phyloP scores from a whole-genome alignment of 2,888 invertebrate species.

The Palloptera scutellata region DNA sequence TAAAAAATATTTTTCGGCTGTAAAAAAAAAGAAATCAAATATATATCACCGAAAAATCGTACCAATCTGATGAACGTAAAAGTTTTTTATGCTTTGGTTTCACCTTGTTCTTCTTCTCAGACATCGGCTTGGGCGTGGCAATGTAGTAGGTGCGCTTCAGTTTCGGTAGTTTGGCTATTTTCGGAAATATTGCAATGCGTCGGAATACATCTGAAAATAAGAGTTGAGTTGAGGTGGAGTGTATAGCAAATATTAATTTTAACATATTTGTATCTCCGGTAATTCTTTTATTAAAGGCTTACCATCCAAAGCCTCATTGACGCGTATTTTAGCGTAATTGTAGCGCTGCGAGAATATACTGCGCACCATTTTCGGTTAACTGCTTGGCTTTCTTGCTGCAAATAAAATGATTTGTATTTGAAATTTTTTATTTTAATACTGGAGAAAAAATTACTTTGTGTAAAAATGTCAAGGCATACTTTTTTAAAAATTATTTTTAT shows the following conservation, averaged over 20 bases:
- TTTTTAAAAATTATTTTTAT: not conserved
- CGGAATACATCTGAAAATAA: conserved; percentile 45
- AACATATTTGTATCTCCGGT: not conserved
- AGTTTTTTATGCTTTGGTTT: conserved; percentile 46
- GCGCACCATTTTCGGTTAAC: conserved; percentile 46
- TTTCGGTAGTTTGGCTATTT: conserved; percentile 46
- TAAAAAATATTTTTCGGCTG: not conserved
- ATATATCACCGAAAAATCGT: conserved; percentile 13
- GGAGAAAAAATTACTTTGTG: conserved; percentile 34
- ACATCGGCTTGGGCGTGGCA: conserved; percentile 34
- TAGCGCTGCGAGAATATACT: conserved; percentile 54
- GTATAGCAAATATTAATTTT: not conserved
- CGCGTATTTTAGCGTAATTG: conserved; percentile 44
- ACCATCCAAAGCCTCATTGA: conserved; percentile 51
- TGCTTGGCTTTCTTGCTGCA: conserved; percentile 9
- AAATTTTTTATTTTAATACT: conserved; percentile 27
- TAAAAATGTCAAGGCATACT: conserved; percentile 39
- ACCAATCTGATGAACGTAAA: conserved; percentile 50
- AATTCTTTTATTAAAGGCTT: conserved; percentile 23
- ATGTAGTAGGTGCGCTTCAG: conserved; percentile 42
- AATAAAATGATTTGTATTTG: conserved; percentile 18
- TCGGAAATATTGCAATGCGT: conserved; percentile 47
- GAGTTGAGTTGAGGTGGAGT: too few species aligned
- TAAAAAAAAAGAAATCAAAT: not conserved
- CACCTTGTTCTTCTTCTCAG: conserved; percentile 39